phyloP scores from a whole-genome alignment of 2,888 invertebrate genomes.

The Pachydiplax longipennis region DNA sequence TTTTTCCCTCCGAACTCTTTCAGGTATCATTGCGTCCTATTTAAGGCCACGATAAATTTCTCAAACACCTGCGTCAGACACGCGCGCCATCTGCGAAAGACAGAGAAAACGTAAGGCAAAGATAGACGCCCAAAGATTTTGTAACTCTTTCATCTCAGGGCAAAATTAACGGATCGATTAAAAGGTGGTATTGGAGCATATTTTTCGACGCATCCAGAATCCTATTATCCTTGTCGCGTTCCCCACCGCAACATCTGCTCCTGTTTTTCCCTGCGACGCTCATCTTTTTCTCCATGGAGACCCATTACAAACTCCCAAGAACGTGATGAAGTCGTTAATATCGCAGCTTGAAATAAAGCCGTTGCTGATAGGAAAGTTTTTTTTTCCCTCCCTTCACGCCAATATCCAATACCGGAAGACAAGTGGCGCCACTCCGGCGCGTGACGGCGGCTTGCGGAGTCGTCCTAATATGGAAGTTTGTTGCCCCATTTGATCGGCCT shows the following conservation, averaged over 20 bases:
- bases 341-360: background rate
- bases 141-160: too few species aligned
- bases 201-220: background rate
- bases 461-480: constrained; percentile 17
- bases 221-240: background rate
- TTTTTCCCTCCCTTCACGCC: too few species aligned
- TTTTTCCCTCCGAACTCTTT: too few species aligned
- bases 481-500: background rate
- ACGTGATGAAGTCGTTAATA: background rate
- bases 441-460: background rate
- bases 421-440: background rate
- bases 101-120: too few species aligned
- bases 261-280: background rate
- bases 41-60: too few species aligned
- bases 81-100: too few species aligned
- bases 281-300: background rate
- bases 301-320: background rate
- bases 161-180: too few species aligned
- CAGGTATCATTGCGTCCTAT: too few species aligned
- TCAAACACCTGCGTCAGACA: too few species aligned
- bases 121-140: too few species aligned
- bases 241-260: background rate
- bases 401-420: background rate
- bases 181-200: background rate
- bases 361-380: background rate